These are phyloP conservation scores for Stenurella melanura DNA, from an alignment of 2,888 invertebrate genomes.

Conservation along the genomic window DNA sequence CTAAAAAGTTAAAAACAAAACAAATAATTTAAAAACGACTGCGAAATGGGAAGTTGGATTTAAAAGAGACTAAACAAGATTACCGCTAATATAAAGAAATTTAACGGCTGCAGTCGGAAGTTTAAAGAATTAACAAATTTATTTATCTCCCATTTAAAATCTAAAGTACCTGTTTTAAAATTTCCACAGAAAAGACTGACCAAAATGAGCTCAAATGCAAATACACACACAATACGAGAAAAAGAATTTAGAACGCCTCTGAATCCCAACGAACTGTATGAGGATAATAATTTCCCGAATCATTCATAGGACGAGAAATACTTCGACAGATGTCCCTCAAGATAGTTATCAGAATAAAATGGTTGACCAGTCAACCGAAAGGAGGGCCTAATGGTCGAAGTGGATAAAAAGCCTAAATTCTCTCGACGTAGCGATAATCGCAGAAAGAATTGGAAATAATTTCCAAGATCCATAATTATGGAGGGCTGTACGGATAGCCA, in stretches of 20 bases:
- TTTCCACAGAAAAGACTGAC: too few species aligned
- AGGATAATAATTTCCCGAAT: conserved; percentile 50
- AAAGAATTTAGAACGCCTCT: not conserved
- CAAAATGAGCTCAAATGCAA: not conserved
- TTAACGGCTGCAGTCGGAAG: too few species aligned
- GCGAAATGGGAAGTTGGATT: too few species aligned
- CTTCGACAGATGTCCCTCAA: conserved; percentile 45
- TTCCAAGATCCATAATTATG: conserved; percentile 47
- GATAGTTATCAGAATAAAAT: conserved; percentile 56
- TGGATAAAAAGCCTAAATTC: conserved; percentile 45
- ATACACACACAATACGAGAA: not conserved
- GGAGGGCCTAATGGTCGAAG: conserved; percentile 53
- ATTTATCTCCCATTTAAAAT: too few species aligned
- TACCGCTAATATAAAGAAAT: too few species aligned
- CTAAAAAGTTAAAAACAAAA: too few species aligned
- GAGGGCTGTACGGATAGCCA: conserved; percentile 29
- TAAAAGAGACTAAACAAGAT: too few species aligned
- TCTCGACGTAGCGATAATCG: conserved; percentile 44
- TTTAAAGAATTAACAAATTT: too few species aligned
- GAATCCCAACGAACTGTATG: not conserved
- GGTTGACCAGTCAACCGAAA: conserved; percentile 57
- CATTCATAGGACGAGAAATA: conserved; percentile 42
- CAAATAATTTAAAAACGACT: too few species aligned
- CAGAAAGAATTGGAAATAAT: conserved; percentile 50
- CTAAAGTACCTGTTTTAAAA: too few species aligned